These are phyloP conservation scores for Xestia xanthographa DNA, from an alignment of 2,888 invertebrate genomes.

Conservation along the genomic window DNA sequence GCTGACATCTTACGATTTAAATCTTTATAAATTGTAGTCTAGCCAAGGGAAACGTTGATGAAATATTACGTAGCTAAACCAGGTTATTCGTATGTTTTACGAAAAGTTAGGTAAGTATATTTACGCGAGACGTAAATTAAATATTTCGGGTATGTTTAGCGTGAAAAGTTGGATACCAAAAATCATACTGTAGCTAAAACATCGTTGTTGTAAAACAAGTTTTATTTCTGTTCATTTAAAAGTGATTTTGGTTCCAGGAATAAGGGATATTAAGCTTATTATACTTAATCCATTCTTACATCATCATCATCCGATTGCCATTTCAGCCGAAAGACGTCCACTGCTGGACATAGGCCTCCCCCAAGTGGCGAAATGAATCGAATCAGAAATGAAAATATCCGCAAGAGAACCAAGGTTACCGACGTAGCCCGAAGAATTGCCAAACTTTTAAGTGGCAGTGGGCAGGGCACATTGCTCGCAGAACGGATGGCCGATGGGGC, in stretches of 20 bases:
- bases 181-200: neutral
- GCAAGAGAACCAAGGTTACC: too few species aligned
- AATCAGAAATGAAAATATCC: too few species aligned
- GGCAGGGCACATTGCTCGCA: too few species aligned
- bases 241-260: neutral
- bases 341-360: too few species aligned
- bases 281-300: neutral
- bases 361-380: too few species aligned
- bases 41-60: conserved; percentile 29
- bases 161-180: neutral
- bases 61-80: conserved; percentile 50
- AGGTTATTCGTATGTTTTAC: conserved; percentile 20
- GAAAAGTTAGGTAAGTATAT: conserved; percentile 32
- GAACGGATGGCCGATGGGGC: too few species aligned
- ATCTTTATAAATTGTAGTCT: conserved; percentile 22
- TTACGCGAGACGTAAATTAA: conserved; percentile 12
- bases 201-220: neutral
- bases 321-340: too few species aligned
- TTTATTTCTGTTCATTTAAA: neutral
- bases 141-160: conserved; percentile 10
- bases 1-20: neutral
- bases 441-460: too few species aligned
- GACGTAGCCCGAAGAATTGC: too few species aligned
- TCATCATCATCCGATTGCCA: too few species aligned
- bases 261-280: neutral